phyloP scores from a whole-genome alignment of 2,888 invertebrate species.

The Vesta saturnalis region DNA sequence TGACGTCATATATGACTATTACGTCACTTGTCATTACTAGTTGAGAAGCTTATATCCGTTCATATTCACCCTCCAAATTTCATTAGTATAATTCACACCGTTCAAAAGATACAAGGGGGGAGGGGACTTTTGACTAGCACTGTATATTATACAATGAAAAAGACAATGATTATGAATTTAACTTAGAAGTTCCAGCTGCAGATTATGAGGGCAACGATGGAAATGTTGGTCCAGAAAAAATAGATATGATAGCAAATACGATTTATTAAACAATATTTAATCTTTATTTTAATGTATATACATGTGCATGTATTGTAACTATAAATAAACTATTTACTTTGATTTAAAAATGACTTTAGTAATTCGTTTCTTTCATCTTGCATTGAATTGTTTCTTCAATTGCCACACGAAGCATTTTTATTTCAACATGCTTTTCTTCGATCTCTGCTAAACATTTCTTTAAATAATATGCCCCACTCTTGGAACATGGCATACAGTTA shows the following conservation, averaged over 20 bases:
- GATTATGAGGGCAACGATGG: neutral
- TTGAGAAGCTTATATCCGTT: no score
- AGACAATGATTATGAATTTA: neutral
- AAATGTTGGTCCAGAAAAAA: neutral
- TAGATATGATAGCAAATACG: slow-evolving; percentile 2
- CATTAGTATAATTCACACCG: no score
- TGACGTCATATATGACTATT: no score
- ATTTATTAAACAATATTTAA: slow-evolving; percentile 5
- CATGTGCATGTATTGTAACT: neutral
- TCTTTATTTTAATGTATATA: no score
- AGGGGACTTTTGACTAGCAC: no score
- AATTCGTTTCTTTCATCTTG: neutral
- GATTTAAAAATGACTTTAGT: neutral
- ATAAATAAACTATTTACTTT: neutral
- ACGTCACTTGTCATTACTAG: no score
- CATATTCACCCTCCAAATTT: no score
- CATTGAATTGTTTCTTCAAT: neutral
- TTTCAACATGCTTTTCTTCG: neutral
- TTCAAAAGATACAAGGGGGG: no score
- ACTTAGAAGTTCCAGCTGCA: neutral
- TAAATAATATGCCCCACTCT: neutral
- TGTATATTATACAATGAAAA: neutral
- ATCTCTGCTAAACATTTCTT: neutral
- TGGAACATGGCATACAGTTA: no score
- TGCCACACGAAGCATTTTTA: neutral